A percentile compares a stretch with the other conserved stretches of the same genome.
Conservation (phyloP, 1,140 invertebrate genomes). For the Drosophila baimaii region DNA sequence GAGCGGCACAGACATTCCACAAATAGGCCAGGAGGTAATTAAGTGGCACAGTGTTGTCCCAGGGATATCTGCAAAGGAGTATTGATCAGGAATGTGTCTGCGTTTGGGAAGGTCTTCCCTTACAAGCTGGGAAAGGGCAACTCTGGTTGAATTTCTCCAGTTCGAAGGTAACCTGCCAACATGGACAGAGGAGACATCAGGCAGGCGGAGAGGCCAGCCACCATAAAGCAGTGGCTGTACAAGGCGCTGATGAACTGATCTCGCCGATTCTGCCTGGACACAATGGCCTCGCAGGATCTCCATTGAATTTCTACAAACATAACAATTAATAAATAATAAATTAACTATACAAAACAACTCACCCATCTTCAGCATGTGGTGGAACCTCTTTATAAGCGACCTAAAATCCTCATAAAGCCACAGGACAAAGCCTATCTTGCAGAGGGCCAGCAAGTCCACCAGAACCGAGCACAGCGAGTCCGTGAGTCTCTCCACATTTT, state of each 20-base stretch:
- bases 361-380: slow-evolving; percentile 7
- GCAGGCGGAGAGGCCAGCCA: slow-evolving; percentile 29
- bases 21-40: slow-evolving; percentile 55
- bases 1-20: slow-evolving; percentile 51
- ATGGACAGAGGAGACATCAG: slow-evolving; percentile 36
- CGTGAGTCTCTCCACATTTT: slow-evolving; percentile 47
- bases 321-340: neutral
- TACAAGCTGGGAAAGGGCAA: slow-evolving; percentile 61
- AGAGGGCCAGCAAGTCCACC: slow-evolving; percentile 45
- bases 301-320: slow-evolving; percentile 18
- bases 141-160: slow-evolving; percentile 4
- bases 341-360: neutral
- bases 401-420: slow-evolving; percentile 18
- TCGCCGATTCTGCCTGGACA: slow-evolving; percentile 9
- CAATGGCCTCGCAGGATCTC: neutral
- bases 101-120: too few species aligned
- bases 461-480: slow-evolving; percentile 48
- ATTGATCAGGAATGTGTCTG: neutral
- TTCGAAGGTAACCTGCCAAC: neutral
- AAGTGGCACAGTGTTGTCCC: slow-evolving; percentile 28
- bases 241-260: slow-evolving; percentile 49
- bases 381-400: slow-evolving; percentile 15
- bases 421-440: slow-evolving; percentile 30
- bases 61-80: slow-evolving; percentile 45
- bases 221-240: slow-evolving; percentile 30